Evolutionary conservation across 2,888 invertebrate genomes (phyloP).

Genomic region (Diabrotica balteata): DNA sequence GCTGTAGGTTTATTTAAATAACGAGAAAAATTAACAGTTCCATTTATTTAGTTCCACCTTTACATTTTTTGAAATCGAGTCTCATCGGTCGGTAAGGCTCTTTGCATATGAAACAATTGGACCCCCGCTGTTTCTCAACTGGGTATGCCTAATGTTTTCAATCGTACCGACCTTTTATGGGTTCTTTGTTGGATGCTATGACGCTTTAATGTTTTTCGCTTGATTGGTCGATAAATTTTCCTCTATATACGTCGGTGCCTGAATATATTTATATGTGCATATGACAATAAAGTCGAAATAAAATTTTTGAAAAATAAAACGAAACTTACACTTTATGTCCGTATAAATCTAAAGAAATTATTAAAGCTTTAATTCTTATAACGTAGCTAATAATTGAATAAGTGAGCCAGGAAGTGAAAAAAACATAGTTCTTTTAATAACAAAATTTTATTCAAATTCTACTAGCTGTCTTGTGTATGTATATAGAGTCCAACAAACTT

Average conservation of each 20-base stretch:
- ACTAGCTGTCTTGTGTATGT: too few species aligned
- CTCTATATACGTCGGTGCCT: not conserved
- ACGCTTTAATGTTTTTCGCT: conserved; percentile 44
- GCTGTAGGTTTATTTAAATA: too few species aligned
- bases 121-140: conserved; percentile 51
- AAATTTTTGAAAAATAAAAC: not conserved
- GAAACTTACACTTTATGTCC: too few species aligned
- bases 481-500: too few species aligned
- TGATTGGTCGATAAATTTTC: conserved; percentile 50
- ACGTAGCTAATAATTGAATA: too few species aligned
- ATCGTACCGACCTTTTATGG: conserved; percentile 49
- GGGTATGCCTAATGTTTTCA: conserved; percentile 46
- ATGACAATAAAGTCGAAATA: conserved; percentile 6
- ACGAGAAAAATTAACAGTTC: too few species aligned
- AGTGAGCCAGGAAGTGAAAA: too few species aligned
- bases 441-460: too few species aligned
- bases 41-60: not conserved
- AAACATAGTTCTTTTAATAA: too few species aligned
- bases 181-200: conserved; percentile 44
- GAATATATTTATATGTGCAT: not conserved
- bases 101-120: conserved; percentile 54
- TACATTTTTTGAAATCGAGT: conserved; percentile 22
- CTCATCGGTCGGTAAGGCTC: conserved; percentile 50
- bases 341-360: too few species aligned
- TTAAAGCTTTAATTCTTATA: too few species aligned